Evolutionary conservation across 64 coral and sea anemone species (phyloP).

Genomic region (Montipora sp.): DNA sequence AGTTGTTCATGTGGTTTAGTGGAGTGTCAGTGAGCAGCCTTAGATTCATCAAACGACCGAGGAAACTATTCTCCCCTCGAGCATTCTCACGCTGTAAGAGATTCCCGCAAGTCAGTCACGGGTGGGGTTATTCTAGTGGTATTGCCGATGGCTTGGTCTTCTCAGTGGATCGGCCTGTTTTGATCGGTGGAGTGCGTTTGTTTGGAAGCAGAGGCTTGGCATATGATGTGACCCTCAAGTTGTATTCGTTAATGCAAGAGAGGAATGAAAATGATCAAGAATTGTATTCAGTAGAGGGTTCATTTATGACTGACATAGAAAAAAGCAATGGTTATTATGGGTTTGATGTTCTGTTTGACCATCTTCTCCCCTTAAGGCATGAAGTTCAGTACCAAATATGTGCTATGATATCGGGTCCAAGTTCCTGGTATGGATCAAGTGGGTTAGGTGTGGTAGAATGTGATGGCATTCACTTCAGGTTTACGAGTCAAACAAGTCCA

Average conservation of each 20-base stretch:
- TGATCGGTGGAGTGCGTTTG: conserved; percentile 21
- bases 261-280: neutral
- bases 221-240: neutral
- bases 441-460: conserved; percentile 19
- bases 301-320: neutral
- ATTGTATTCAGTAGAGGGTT: neutral
- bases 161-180: conserved; percentile 5
- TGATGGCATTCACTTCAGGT: conserved; percentile 7
- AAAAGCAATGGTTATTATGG: conserved; percentile 24
- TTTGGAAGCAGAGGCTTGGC: conserved; percentile 6
- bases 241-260: neutral
- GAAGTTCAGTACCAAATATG: conserved; percentile 21
- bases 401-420: conserved; percentile 1
- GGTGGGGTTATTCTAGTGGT: conserved; percentile 3
- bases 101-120: conserved; percentile 34
- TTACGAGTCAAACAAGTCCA: conserved; percentile 14
- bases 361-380: neutral
- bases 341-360: conserved; percentile 23
- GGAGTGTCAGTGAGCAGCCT: neutral
- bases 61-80: neutral
- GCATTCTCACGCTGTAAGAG: conserved; percentile 22
- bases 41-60: conserved; percentile 14
- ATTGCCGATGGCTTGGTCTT: conserved; percentile 17
- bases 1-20: conserved; percentile 31
- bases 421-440: conserved; percentile 43